Evolutionary conservation across 2,888 invertebrate genomes (phyloP).

Genomic region (Cephus spinipes): DNA sequence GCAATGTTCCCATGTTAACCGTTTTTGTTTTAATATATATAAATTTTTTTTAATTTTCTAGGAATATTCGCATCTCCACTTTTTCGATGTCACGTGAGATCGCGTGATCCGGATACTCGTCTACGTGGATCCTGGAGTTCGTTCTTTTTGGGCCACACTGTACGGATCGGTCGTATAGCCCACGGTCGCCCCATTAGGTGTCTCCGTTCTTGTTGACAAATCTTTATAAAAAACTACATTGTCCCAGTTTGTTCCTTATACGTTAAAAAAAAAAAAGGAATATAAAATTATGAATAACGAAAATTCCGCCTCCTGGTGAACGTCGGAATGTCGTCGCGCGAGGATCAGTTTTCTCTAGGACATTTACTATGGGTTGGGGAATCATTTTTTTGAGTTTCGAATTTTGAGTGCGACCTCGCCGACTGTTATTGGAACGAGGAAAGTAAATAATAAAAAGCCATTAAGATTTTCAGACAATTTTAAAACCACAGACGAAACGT

Average conservation of each 20-base stretch:
- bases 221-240: conserved; percentile 25
- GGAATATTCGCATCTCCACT: conserved; percentile 20
- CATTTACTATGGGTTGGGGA: too few species aligned
- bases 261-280: conserved; percentile 38
- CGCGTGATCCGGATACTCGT: conserved; percentile 17
- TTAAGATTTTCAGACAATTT: neutral
- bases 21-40: conserved; percentile 9
- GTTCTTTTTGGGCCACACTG: neutral
- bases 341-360: neutral
- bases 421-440: neutral
- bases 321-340: conserved; percentile 5
- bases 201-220: conserved; percentile 20
- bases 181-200: neutral
- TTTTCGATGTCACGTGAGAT: conserved; percentile 6
- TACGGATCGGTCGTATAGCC: neutral
- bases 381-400: neutral
- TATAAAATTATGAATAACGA: conserved; percentile 44
- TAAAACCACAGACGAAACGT: neutral
- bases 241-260: conserved; percentile 23
- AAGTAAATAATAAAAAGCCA: neutral
- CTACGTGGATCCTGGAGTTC: neutral
- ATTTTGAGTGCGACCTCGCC: neutral
- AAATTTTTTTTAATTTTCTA: conserved; percentile 15
- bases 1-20: conserved; percentile 59
- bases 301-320: neutral